These are phyloP conservation scores for Melanotaenia boesemani DNA, from an alignment of 2,797 vertebrate species.

Conservation along the genomic window DNA sequence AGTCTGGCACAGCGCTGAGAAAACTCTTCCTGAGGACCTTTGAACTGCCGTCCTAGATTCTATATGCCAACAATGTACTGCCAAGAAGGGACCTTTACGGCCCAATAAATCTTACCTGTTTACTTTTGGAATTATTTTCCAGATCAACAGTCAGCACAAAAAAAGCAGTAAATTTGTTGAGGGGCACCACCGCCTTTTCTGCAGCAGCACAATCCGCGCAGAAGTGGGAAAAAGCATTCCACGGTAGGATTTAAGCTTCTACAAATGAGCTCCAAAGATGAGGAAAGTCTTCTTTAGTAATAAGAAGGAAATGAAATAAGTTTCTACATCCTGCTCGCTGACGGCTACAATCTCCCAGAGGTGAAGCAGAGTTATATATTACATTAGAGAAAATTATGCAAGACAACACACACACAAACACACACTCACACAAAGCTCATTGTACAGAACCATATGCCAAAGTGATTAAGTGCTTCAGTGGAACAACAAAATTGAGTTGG, in stretches of 20 bases:
- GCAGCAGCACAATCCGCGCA: too few relatives aligned
- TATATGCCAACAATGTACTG: constrained; percentile 4
- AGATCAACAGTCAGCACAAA: constrained; percentile 58
- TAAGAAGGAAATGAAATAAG: neutral
- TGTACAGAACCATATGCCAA: too few relatives aligned
- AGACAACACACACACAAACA: neutral
- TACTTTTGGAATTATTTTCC: constrained; percentile 54
- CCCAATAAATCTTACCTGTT: constrained; percentile 65
- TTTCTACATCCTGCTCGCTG: neutral
- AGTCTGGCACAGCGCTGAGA: constrained; percentile 1
- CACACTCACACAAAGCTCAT: too few relatives aligned
- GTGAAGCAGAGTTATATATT: neutral
- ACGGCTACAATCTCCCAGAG: neutral
- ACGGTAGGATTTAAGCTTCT: too few relatives aligned
- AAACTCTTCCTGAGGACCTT: constrained; percentile 1
- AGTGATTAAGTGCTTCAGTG: too few relatives aligned
- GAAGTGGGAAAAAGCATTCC: too few relatives aligned
- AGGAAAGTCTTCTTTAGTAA: neutral
- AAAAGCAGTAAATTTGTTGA: constrained; percentile 28
- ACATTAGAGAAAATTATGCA: too few relatives aligned
- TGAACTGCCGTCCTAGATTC: constrained; percentile 29
- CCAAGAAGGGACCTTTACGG: constrained; percentile 33
- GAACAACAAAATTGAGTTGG: too few relatives aligned
- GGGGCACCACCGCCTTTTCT: neutral
- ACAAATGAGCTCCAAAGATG: neutral